Percentiles rank a stretch among this genome's conserved stretches.
Conservation (phyloP, 1,140 invertebrate genomes). For the Calosoma granatense region DNA sequence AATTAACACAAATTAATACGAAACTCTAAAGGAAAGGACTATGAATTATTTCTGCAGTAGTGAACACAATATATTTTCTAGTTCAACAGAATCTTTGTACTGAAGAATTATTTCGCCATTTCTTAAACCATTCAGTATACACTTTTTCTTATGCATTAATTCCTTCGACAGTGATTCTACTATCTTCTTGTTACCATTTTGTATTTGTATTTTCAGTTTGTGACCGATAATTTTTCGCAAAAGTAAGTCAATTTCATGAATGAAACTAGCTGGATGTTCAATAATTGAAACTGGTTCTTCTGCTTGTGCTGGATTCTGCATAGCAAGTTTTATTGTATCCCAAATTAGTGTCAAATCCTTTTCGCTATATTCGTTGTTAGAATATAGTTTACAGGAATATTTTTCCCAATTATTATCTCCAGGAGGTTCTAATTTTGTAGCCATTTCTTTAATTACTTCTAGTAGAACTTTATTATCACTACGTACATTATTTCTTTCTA, state of each 20-base stretch:
- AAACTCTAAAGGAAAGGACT: too few relatives aligned
- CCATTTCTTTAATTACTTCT: neutral
- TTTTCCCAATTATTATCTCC: neutral
- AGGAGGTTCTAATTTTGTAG: neutral
- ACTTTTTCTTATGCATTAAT: neutral
- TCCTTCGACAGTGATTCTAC: neutral
- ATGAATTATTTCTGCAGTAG: too few relatives aligned
- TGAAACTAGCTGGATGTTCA: neutral
- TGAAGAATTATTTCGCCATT: too few relatives aligned
- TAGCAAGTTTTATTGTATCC: neutral
- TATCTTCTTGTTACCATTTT: neutral
- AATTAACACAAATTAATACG: too few relatives aligned
- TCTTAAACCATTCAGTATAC: neutral
- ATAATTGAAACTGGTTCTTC: neutral
- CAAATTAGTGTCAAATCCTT: neutral
- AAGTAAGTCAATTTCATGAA: neutral
- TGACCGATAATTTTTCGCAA: neutral
- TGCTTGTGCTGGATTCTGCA: neutral
- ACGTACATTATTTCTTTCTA: conserved; percentile 9
- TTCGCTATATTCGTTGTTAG: neutral
- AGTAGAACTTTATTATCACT: neutral
- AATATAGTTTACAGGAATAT: neutral
- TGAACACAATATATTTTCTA: too few relatives aligned
- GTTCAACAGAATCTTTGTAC: too few relatives aligned
- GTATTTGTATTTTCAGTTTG: neutral